Evolutionary conservation across 2,888 invertebrate species (phyloP).

Genomic region (Cephus pygmeus): DNA sequence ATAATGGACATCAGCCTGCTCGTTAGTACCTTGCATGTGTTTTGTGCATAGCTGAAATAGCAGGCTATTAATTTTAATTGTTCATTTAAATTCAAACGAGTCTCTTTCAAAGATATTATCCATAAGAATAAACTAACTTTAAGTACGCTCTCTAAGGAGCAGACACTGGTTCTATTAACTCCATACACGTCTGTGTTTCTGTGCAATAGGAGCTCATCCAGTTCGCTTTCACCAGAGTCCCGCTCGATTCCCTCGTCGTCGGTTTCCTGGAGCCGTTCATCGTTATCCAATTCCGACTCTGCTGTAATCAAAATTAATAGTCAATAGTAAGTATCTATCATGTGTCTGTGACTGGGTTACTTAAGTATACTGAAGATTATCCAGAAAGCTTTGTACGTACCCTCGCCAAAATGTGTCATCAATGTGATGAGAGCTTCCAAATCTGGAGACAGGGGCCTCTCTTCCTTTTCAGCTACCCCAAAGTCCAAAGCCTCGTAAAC

Average conservation of each 20-base stretch:
- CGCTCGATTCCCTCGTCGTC: slow-evolving; percentile 93
- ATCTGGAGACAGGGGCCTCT: slow-evolving; percentile 86
- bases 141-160: slow-evolving; percentile 70
- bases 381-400: slow-evolving; percentile 48
- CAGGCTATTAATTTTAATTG: neutral
- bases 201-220: slow-evolving; percentile 45
- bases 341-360: neutral
- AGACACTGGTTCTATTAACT: slow-evolving; percentile 55
- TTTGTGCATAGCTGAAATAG: slow-evolving; percentile 68
- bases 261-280: slow-evolving; percentile 71
- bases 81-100: neutral
- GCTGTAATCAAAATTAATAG: neutral
- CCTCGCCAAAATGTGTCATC: slow-evolving; percentile 81
- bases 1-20: slow-evolving; percentile 83
- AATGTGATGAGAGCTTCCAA: slow-evolving; percentile 86
- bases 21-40: slow-evolving; percentile 67
- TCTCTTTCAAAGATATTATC: neutral
- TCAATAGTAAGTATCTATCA: neutral
- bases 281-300: slow-evolving; percentile 63
- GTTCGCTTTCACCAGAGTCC: slow-evolving; percentile 79
- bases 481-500: slow-evolving; percentile 92
- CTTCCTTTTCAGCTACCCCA: slow-evolving; percentile 86
- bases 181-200: slow-evolving; percentile 38
- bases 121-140: slow-evolving; percentile 65
- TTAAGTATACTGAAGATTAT: neutral